A percentile compares a stretch with the other conserved stretches of the same genome.
Conservation (phyloP, 1,140 invertebrate species). For the Manduca sexta region DNA sequence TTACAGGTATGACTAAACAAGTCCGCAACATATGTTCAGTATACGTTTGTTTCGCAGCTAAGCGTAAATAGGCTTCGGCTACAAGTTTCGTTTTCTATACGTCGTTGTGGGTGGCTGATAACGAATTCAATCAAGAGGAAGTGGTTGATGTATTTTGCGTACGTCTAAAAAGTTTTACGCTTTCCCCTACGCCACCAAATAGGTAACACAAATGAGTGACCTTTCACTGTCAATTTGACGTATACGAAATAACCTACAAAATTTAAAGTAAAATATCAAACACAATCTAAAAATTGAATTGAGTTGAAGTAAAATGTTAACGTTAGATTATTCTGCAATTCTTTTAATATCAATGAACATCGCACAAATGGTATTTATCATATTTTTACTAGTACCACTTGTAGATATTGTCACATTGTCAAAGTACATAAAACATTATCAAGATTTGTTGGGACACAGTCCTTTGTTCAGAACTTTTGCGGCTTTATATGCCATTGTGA, state of each 20-base stretch:
- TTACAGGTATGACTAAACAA: background rate
- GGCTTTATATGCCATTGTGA: constrained; percentile 19
- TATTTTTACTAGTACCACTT: constrained; percentile 34
- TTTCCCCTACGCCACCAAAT: constrained; percentile 3
- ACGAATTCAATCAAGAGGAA: constrained; percentile 42
- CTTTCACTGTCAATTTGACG: background rate
- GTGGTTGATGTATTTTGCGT: constrained; percentile 21
- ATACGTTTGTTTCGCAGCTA: constrained; percentile 35
- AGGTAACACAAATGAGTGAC: background rate
- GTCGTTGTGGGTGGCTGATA: constrained; percentile 35
- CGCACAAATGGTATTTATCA: constrained; percentile 37
- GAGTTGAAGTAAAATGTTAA: constrained; percentile 9
- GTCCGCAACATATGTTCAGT: constrained; percentile 26
- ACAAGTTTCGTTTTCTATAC: constrained; percentile 35
- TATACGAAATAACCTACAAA: no score
- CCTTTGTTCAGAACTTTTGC: constrained; percentile 4
- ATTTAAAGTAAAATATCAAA: no score
- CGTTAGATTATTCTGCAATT: constrained; percentile 22
- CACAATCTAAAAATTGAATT: background rate
- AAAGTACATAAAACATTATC: constrained; percentile 26
- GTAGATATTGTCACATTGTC: constrained; percentile 31
- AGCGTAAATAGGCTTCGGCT: constrained; percentile 39
- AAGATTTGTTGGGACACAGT: constrained; percentile 11
- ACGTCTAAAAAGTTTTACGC: constrained; percentile 13
- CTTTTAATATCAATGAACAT: constrained; percentile 27